phyloP scores from a whole-genome alignment of 2,113 vertebrate genomes.

The Maccullochella peelii region DNA sequence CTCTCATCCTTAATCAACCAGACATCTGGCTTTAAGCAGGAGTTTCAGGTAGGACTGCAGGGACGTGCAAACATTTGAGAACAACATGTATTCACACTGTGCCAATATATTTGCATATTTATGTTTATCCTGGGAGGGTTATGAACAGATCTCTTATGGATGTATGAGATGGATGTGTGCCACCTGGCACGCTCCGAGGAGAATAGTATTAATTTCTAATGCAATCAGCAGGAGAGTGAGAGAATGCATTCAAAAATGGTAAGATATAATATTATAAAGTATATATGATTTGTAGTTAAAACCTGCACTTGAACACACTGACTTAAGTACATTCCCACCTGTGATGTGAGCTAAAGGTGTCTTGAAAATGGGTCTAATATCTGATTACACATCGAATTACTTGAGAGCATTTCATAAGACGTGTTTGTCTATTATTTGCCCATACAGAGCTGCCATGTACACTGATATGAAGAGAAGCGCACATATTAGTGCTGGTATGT shows the following conservation, averaged over 20 bases:
- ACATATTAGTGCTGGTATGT: conserved; percentile 36
- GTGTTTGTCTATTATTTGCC: neutral
- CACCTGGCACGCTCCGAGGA: neutral
- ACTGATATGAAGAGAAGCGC: neutral
- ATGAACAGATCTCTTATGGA: neutral
- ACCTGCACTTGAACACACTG: neutral
- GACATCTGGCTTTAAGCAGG: conserved; percentile 10
- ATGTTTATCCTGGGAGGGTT: neutral
- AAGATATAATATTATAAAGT: neutral
- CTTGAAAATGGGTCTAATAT: neutral
- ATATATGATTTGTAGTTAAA: neutral
- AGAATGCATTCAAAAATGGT: neutral
- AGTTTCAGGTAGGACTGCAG: neutral
- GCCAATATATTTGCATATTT: neutral
- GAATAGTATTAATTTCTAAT: neutral
- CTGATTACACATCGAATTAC: neutral
- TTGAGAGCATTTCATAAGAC: neutral
- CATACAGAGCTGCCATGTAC: neutral
- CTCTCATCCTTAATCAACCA: neutral
- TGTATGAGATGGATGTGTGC: conserved; percentile 12
- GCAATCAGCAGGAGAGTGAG: conserved; percentile 1
- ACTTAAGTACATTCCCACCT: neutral
- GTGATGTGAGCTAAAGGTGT: neutral
- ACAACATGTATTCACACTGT: conserved; percentile 6
- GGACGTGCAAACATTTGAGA: conserved; percentile 10